Conservation (phyloP, 2,888 invertebrate species). For the Hypercompe scribonia region DNA sequence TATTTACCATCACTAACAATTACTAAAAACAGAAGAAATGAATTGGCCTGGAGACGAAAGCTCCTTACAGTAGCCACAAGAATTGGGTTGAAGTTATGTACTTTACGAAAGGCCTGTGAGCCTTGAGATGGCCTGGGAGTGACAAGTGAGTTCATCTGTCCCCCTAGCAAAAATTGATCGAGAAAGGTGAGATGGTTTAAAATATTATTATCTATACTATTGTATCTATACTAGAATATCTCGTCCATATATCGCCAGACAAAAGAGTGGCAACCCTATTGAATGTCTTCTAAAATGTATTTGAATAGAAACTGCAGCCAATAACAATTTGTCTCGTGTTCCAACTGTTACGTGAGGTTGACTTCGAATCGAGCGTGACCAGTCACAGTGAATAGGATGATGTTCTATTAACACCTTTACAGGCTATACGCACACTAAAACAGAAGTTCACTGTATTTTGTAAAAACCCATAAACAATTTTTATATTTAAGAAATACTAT, state of each 20-base stretch:
- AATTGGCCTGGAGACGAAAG: neutral
- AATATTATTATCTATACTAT: no score
- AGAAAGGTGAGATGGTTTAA: no score
- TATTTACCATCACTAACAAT: neutral
- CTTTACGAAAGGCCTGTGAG: no score
- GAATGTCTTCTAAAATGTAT: slow-evolving; percentile 43
- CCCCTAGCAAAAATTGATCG: no score
- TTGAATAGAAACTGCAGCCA: slow-evolving; percentile 60
- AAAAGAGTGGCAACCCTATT: slow-evolving; percentile 26
- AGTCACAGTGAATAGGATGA: neutral
- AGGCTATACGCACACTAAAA: neutral
- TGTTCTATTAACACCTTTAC: neutral
- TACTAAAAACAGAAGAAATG: neutral
- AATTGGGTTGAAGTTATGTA: no score
- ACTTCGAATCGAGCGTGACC: slow-evolving; percentile 23
- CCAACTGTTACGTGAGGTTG: slow-evolving; percentile 6
- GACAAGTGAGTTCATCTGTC: no score
- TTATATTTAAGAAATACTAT: neutral
- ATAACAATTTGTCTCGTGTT: slow-evolving; percentile 49
- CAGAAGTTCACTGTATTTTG: neutral
- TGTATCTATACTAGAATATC: neutral
- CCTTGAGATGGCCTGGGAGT: no score
- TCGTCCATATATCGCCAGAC: neutral
- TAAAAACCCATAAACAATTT: neutral
- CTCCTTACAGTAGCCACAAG: no score